Evolutionary conservation across 2,797 vertebrate genomes (phyloP).

Genomic region (Scyliorhinus canicula): DNA sequence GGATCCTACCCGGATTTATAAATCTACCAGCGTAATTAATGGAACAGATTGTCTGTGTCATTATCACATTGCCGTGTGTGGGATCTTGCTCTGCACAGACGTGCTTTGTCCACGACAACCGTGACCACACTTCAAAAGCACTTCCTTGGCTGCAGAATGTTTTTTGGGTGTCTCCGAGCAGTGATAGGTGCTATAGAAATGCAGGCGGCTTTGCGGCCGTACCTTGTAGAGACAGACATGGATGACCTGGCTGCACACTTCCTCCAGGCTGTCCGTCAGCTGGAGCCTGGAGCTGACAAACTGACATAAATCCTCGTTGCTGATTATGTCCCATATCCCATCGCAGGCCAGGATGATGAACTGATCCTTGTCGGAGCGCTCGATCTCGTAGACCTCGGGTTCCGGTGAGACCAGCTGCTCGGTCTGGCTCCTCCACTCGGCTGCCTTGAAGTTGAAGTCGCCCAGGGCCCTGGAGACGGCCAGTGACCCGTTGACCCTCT

Average conservation of each 20-base stretch:
- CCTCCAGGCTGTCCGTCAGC: slow-evolving; percentile 64
- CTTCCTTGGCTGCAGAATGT: background rate
- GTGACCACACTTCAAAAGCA: background rate
- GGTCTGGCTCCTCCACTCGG: slow-evolving; percentile 66
- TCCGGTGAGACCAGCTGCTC: slow-evolving; percentile 73
- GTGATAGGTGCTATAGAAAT: background rate
- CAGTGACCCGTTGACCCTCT: slow-evolving; percentile 70
- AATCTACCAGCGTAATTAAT: background rate
- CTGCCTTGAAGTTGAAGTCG: slow-evolving; percentile 74
- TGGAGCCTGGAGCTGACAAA: slow-evolving; percentile 65
- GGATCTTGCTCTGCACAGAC: background rate
- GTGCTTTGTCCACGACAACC: background rate
- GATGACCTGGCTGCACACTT: slow-evolving; percentile 68
- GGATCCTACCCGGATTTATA: too few species aligned
- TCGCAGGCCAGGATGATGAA: slow-evolving; percentile 73
- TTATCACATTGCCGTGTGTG: background rate
- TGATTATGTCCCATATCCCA: slow-evolving; percentile 71
- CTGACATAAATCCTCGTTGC: slow-evolving; percentile 63
- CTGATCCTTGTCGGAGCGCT: slow-evolving; percentile 60
- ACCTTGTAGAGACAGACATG: slow-evolving; percentile 76
- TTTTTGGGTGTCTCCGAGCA: background rate
- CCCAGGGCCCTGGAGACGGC: slow-evolving; percentile 71
- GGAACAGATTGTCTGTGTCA: background rate
- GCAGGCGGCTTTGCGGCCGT: background rate
- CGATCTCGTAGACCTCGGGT: slow-evolving; percentile 67